phyloP scores from a whole-genome alignment of 2,888 invertebrate species.

The Thalpophila matura region DNA sequence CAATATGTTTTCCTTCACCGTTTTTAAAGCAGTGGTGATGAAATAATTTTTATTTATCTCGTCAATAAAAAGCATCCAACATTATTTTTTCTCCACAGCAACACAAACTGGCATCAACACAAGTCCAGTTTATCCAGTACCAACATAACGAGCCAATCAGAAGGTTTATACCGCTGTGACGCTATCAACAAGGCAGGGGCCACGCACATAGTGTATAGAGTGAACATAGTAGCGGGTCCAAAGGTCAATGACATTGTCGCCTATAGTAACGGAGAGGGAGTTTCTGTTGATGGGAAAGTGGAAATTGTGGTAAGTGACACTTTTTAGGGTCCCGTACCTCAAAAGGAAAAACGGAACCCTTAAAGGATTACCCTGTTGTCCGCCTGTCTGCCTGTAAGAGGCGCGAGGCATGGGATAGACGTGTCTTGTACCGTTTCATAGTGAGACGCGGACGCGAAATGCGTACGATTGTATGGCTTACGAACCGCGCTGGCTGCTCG shows the following conservation, averaged over 20 bases:
- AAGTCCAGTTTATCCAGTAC: conserved; percentile 69
- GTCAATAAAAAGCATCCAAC: too few relatives aligned
- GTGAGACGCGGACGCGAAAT: too few relatives aligned
- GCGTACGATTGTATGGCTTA: too few relatives aligned
- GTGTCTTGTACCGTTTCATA: too few relatives aligned
- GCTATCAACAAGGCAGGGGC: conserved; percentile 91
- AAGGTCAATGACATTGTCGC: conserved; percentile 68
- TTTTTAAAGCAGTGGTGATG: too few relatives aligned
- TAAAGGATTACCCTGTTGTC: too few relatives aligned
- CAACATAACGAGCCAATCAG: conserved; percentile 73
- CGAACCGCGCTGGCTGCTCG: too few relatives aligned
- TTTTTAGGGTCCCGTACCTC: background rate
- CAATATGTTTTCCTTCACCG: too few relatives aligned
- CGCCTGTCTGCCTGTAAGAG: too few relatives aligned
- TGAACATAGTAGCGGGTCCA: conserved; percentile 83
- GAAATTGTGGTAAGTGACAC: conserved; percentile 72
- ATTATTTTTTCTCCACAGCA: conserved; percentile 66
- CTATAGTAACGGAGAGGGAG: conserved; percentile 67
- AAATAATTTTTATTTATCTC: too few relatives aligned
- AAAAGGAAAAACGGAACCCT: too few relatives aligned
- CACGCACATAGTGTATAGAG: conserved; percentile 85
- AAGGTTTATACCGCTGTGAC: conserved; percentile 90
- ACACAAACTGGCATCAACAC: conserved; percentile 75
- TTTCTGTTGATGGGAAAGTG: conserved; percentile 60
- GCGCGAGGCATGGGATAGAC: too few relatives aligned